Conservation (phyloP, 2,797 vertebrate genomes). For the Cheirogaleus major region DNA sequence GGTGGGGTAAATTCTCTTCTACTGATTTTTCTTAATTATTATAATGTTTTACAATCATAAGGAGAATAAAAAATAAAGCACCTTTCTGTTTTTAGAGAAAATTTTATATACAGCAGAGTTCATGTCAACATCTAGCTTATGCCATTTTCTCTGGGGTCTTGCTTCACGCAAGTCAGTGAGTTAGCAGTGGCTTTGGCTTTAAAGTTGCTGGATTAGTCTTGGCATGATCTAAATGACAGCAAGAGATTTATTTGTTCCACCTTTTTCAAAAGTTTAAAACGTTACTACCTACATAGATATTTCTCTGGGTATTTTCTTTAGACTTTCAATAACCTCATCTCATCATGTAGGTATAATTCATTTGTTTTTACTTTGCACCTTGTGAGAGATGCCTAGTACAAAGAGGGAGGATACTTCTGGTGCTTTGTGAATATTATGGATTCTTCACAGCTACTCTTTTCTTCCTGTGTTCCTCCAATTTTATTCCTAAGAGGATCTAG, state of each 20-base stretch:
- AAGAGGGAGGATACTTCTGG: neutral
- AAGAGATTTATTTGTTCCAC: neutral
- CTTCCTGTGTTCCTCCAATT: neutral
- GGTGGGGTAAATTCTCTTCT: neutral
- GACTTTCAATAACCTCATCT: conserved; percentile 62
- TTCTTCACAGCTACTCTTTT: neutral
- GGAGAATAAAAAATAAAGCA: neutral
- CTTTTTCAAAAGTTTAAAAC: conserved; percentile 58
- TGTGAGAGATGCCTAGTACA: neutral
- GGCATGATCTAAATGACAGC: neutral
- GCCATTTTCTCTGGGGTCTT: neutral
- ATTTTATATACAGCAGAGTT: neutral
- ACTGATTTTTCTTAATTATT: neutral
- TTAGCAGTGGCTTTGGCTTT: neutral
- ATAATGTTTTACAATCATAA: neutral
- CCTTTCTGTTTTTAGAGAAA: neutral
- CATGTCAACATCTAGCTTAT: neutral
- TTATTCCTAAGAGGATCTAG: neutral
- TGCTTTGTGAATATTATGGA: neutral
- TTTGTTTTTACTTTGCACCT: neutral
- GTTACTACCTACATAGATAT: conserved; percentile 49
- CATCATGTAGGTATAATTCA: neutral
- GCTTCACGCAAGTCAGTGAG: neutral
- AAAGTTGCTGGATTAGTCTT: neutral
- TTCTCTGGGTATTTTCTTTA: conserved; percentile 54